Conservation (phyloP, 2,113 vertebrate species). For the Malurus alboscapulatus region DNA sequence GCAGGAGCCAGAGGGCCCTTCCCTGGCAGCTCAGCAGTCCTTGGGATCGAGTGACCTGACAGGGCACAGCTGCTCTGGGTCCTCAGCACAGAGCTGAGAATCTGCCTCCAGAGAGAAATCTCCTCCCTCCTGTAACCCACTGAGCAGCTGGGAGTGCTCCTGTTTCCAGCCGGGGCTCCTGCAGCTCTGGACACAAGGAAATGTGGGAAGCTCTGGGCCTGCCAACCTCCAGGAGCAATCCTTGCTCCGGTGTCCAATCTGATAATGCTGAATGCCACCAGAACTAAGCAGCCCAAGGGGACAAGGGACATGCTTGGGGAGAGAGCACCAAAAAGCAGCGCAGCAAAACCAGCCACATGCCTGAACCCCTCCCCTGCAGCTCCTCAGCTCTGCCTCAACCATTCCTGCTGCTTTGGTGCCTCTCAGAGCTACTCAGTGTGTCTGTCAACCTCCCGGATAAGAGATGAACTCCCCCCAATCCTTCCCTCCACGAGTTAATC, state of each 20-base stretch:
- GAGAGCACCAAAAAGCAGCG: accelerated
- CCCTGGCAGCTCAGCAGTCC: neutral
- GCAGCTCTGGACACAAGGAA: neutral
- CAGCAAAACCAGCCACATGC: neutral
- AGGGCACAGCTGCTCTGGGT: neutral
- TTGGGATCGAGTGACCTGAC: neutral
- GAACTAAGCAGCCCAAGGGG: neutral
- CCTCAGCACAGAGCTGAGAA: neutral
- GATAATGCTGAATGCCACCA: neutral
- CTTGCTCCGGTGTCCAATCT: neutral
- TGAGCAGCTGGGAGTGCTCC: neutral
- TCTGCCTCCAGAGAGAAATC: neutral
- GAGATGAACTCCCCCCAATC: neutral
- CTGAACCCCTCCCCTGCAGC: neutral
- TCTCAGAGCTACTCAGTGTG: accelerated
- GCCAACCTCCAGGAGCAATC: neutral
- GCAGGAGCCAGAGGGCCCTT: neutral
- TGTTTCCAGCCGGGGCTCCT: neutral
- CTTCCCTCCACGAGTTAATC: neutral
- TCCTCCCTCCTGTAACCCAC: neutral
- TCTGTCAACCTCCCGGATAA: neutral
- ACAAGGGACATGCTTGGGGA: neutral
- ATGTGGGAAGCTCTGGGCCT: neutral
- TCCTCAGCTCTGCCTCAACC: neutral
- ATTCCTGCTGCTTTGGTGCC: neutral